phyloP scores from a whole-genome alignment of 2,888 invertebrate genomes.

The Omphaloscelis lunosa region DNA sequence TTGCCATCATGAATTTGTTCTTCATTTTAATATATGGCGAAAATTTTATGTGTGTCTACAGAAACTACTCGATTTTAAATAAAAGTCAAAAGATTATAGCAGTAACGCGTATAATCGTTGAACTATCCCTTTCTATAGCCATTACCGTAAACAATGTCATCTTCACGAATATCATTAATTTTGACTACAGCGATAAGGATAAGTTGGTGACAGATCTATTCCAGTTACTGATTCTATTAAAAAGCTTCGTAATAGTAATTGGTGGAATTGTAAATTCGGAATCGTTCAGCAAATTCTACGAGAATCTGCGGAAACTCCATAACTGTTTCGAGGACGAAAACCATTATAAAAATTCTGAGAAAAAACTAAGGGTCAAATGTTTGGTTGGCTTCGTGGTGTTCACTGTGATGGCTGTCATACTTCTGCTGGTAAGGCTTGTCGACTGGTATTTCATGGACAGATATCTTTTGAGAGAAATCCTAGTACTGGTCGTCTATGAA shows the following conservation, averaged over 20 bases:
- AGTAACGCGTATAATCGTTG: conserved; percentile 39
- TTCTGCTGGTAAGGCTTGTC: conserved; percentile 10
- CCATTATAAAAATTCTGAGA: conserved; percentile 10
- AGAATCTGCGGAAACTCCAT: conserved; percentile 42
- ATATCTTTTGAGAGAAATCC: conserved; percentile 25
- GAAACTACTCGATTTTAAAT: conserved; percentile 39
- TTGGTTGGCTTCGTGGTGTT: conserved; percentile 39
- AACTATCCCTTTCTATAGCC: conserved; percentile 31
- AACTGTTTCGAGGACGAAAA: conserved; percentile 29
- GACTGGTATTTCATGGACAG: conserved; percentile 21
- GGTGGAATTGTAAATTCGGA: conserved; percentile 45
- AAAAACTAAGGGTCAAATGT: conserved; percentile 43
- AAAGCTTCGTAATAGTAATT: conserved; percentile 42
- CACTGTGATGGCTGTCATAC: conserved; percentile 33
- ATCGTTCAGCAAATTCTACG: conserved; percentile 35
- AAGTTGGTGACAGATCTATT: conserved; percentile 32
- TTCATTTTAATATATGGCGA: conserved; percentile 33
- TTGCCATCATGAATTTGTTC: conserved; percentile 43
- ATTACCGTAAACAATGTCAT: conserved; percentile 47
- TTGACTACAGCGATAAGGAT: conserved; percentile 29
- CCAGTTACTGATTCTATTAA: conserved; percentile 36
- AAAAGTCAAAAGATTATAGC: conserved; percentile 42
- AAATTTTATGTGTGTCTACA: conserved; percentile 53
- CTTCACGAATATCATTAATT: conserved; percentile 21
- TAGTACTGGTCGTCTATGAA: conserved; percentile 40